A percentile compares a stretch with the other conserved stretches of the same genome.
Conservation (phyloP, 2,888 invertebrate genomes). For the Drosophila meridionalis region DNA sequence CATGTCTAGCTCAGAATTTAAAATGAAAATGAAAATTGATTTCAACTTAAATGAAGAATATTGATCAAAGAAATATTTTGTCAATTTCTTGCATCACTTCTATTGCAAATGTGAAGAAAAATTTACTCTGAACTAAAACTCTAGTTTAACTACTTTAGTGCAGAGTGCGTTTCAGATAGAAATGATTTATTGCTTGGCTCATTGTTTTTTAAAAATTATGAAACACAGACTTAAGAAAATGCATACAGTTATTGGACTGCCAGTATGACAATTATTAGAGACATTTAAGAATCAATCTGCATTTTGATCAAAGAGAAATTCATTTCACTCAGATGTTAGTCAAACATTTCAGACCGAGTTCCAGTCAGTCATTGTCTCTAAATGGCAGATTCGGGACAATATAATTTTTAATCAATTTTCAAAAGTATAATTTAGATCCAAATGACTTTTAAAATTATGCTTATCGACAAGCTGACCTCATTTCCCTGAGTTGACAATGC, state of each 20-base stretch:
- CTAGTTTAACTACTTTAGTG: background rate
- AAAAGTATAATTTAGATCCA: background rate
- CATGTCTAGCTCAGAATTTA: slow-evolving; percentile 42
- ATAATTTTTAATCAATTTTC: too few relatives aligned
- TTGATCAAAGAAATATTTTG: slow-evolving; percentile 56
- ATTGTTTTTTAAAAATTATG: background rate
- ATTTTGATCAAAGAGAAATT: too few relatives aligned
- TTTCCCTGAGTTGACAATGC: background rate
- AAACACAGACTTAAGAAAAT: background rate
- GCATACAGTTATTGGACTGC: background rate
- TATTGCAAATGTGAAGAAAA: background rate
- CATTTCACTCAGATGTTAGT: too few relatives aligned
- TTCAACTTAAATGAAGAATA: slow-evolving; percentile 51
- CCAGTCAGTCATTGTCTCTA: background rate
- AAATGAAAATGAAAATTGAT: slow-evolving; percentile 72
- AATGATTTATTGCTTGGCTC: background rate
- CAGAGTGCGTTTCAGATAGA: background rate
- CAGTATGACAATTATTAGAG: too few relatives aligned
- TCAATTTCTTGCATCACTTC: background rate
- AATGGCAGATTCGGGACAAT: too few relatives aligned
- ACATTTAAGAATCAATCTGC: too few relatives aligned
- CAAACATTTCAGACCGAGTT: too few relatives aligned
- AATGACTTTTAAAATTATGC: background rate
- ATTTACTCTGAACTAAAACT: background rate
- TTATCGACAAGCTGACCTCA: background rate